Evolutionary conservation across 2,797 vertebrate species (phyloP).

Genomic region (Naso thynnoides): DNA sequence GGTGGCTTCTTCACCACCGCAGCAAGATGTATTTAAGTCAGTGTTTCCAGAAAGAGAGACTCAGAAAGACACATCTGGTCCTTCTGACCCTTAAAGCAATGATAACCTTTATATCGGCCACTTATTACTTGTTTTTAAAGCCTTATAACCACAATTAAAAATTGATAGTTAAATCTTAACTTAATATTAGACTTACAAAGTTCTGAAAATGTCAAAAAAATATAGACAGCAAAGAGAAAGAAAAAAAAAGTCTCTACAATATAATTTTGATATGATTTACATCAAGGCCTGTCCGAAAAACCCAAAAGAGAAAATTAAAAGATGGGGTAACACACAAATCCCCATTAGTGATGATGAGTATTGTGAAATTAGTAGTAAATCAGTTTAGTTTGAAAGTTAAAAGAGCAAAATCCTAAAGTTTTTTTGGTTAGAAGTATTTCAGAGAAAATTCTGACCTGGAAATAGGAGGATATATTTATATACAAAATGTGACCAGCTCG

Average conservation of each 20-base stretch:
- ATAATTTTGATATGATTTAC: conserved; percentile 93
- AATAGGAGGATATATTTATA: conserved; percentile 61
- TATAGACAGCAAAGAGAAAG: conserved; percentile 86
- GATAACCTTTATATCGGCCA: conserved; percentile 85
- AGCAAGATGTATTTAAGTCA: conserved; percentile 78
- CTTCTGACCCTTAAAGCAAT: conserved; percentile 84
- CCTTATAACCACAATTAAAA: conserved; percentile 88
- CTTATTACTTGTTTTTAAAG: conserved; percentile 89
- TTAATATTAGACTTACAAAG: conserved; percentile 80
- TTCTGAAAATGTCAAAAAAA: conserved; percentile 92
- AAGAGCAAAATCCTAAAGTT: conserved; percentile 75
- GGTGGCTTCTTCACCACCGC: conserved; percentile 54
- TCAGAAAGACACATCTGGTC: conserved; percentile 67
- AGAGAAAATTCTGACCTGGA: conserved; percentile 88
- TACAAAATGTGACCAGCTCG: conserved; percentile 63
- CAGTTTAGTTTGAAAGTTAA: conserved; percentile 90
- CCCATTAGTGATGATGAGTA: conserved; percentile 87
- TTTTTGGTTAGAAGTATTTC: conserved; percentile 89
- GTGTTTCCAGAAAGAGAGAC: conserved; percentile 84
- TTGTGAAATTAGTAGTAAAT: conserved; percentile 89
- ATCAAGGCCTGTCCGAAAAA: conserved; percentile 91
- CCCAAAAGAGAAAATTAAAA: conserved; percentile 63
- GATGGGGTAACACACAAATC: conserved; percentile 84
- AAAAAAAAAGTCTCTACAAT: conserved; percentile 70
- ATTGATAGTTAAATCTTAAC: conserved; percentile 84